Conservation (phyloP, 2,888 invertebrate species). For the Congeria kusceri region DNA sequence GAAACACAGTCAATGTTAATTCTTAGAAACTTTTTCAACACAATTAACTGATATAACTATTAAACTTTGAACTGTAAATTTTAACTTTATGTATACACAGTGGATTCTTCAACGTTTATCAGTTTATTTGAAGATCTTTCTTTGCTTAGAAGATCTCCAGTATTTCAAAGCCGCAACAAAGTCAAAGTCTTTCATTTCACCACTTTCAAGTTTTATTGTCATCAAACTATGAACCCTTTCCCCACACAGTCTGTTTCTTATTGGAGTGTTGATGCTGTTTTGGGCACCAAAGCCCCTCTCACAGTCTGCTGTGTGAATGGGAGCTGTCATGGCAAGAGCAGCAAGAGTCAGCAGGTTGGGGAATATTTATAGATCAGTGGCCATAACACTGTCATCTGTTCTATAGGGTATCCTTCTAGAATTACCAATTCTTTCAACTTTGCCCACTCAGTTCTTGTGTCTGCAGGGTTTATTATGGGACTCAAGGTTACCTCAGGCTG, state of each 20-base stretch:
- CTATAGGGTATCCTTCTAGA: conserved; percentile 15
- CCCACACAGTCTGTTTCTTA: conserved; percentile 29
- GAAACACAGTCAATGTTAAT: too few species aligned
- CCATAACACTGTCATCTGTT: conserved; percentile 19
- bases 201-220: background rate
- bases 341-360: conserved; percentile 27
- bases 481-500: conserved; percentile 8
- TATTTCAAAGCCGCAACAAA: too few species aligned
- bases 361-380: conserved; percentile 10
- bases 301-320: conserved; percentile 18
- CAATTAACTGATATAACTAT: too few species aligned
- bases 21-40: too few species aligned
- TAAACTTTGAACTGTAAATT: too few species aligned
- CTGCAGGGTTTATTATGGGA: conserved; percentile 12
- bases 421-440: conserved; percentile 12
- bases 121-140: too few species aligned
- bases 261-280: conserved; percentile 2
- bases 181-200: too few species aligned
- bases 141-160: too few species aligned
- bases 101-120: too few species aligned
- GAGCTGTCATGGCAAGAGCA: conserved; percentile 7
- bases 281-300: conserved; percentile 34
- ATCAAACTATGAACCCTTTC: background rate
- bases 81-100: too few species aligned
- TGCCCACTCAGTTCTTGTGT: conserved; percentile 25